phyloP scores from a whole-genome alignment of 2,797 vertebrate species.

The Notolepis coatsorum region DNA sequence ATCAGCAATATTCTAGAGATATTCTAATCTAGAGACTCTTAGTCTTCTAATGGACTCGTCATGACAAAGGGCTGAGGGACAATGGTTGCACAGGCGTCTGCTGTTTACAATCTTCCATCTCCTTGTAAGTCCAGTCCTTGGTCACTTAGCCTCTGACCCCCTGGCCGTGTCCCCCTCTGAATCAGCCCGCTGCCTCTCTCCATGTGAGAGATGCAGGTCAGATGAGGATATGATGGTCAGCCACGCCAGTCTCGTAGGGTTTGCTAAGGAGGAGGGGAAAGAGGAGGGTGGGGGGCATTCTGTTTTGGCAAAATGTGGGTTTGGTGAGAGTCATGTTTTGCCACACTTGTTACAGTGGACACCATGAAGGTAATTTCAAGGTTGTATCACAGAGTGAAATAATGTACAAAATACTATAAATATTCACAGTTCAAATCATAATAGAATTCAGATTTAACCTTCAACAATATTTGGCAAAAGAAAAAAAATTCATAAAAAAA shows the following conservation, averaged over 20 bases:
- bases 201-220: conserved; percentile 72
- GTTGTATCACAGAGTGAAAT: neutral
- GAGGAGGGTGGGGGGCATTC: neutral
- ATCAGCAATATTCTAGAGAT: neutral
- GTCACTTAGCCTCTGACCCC: conserved; percentile 81
- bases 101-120: conserved; percentile 56
- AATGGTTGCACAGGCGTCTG: conserved; percentile 39
- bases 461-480: neutral
- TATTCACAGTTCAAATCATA: neutral
- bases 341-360: neutral
- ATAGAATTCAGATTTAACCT: neutral
- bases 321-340: neutral
- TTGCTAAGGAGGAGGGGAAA: conserved; percentile 11
- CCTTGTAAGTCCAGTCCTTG: conserved; percentile 76
- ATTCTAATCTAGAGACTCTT: no score
- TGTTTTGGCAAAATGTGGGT: neutral
- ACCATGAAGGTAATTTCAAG: neutral
- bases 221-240: conserved; percentile 65
- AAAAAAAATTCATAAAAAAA: no score
- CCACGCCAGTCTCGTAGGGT: conserved; percentile 37
- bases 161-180: conserved; percentile 51
- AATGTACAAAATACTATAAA: neutral
- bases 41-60: conserved; percentile 30
- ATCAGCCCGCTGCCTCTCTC: conserved; percentile 45
- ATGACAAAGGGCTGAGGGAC: conserved; percentile 30